Percentiles rank a stretch among this genome's conserved stretches.
phyloP scores from a whole-genome alignment of 2,888 invertebrate species.

The Biston betularia region DNA sequence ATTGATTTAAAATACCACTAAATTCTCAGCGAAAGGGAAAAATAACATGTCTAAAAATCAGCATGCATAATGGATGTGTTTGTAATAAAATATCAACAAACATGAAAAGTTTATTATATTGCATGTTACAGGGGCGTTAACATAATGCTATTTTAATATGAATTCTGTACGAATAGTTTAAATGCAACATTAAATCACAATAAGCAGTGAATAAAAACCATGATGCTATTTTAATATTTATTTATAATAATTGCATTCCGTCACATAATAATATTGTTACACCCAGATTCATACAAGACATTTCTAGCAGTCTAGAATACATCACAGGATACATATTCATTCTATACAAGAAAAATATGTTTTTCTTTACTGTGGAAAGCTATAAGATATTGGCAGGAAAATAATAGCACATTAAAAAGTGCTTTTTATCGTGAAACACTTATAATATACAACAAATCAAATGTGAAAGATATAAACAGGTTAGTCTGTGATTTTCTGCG shows the following conservation, averaged over 20 bases:
- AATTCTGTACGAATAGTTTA: too few species aligned
- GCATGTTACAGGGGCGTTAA: too few species aligned
- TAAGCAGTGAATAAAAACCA: slow-evolving; percentile 24
- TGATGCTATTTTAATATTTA: slow-evolving; percentile 53
- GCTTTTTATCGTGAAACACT: slow-evolving; percentile 12
- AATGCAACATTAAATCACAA: too few species aligned
- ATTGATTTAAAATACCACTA: too few species aligned
- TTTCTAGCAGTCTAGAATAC: slow-evolving; percentile 69
- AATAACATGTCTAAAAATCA: too few species aligned
- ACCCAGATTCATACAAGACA: slow-evolving; percentile 75
- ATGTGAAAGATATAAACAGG: slow-evolving; percentile 24
- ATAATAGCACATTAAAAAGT: slow-evolving; percentile 5
- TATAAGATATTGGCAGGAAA: background rate
- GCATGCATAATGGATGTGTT: too few species aligned
- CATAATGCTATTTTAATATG: too few species aligned
- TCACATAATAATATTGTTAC: slow-evolving; percentile 78
- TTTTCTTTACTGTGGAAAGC: slow-evolving; percentile 2
- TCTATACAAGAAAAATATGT: slow-evolving; percentile 32
- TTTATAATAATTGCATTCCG: slow-evolving; percentile 80
- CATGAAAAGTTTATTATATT: too few species aligned
- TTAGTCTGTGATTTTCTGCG: slow-evolving; percentile 37
- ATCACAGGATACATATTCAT: slow-evolving; percentile 65
- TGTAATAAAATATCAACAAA: too few species aligned
- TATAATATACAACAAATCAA: slow-evolving; percentile 9
- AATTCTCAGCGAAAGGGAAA: too few species aligned